Evolutionary conservation across 2,888 invertebrate species (phyloP), one percentile per base, ranked within the genome.

Genomic region (Cyclophora punctaria): DNA sequence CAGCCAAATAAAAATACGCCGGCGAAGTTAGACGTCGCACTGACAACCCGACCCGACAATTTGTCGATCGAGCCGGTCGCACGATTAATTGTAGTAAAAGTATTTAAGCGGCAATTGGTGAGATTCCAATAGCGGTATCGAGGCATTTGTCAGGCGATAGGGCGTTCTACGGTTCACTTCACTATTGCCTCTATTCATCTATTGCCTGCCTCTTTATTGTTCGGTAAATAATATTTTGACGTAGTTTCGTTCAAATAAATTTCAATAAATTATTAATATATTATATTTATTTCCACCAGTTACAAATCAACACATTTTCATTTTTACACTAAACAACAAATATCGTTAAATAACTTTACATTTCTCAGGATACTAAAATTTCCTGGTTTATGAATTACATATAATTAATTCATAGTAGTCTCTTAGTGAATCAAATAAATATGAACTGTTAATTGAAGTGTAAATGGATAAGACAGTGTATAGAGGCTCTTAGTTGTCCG

Each of bases 41-140:
- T 45, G 50, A 54, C 53, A 58, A 57, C 53, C 56, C 49, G 51
- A 58, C 51, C 48, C 54, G 55, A 55, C 58, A 57, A 57, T 53
- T 60, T 60, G 56, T 51, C 44, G 58, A 44, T 50, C 48, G 49
- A 49, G 53, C 52, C 60, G 51, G 63, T 58, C 57, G 56, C 56
- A 57, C 62, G 53, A 59, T 58, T 59, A 59, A 61, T 59, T 57
- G 53, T 53, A 49, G 49, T 55, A 57, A 64, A 67, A 66, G 67
- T 69, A 67, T 69, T 70, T 69, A 65, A 64, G 62, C 59, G 59
- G 52, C 51, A 59, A 68, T 59, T 57, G 52, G 64, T 59, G 50
- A 59, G 59, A 66, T 63, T 64, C 62, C 62, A 47, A 54, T 55
- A 58, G 51, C 55, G 59, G 51, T 56, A 20, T 20, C 44, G 53